Conservation (phyloP, 2,888 invertebrate genomes). For the Amphiduros pacificus region DNA sequence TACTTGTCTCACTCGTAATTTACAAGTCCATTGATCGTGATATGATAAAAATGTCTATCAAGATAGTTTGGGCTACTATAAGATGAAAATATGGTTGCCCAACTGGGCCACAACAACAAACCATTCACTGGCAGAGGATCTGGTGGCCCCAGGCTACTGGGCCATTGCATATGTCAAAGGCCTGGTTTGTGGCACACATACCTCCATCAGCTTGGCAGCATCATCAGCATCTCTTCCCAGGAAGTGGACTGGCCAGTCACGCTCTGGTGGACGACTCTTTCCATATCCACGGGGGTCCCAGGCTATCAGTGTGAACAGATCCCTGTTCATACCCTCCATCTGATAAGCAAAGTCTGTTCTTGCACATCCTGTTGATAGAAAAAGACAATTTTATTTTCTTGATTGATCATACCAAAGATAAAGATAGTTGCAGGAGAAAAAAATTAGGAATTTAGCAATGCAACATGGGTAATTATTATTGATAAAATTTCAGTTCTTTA, state of each 20-base stretch:
- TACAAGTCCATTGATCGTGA: no score
- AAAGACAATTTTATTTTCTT: no score
- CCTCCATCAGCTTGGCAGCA: slow-evolving; percentile 75
- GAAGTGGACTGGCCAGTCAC: slow-evolving; percentile 73
- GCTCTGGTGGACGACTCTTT: slow-evolving; percentile 76
- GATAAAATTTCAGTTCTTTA: neutral
- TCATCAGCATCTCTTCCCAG: slow-evolving; percentile 74
- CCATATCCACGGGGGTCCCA: slow-evolving; percentile 85
- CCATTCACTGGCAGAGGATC: no score
- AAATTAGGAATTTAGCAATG: neutral
- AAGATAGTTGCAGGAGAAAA: no score
- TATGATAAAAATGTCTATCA: no score
- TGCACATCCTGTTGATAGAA: slow-evolving; percentile 75
- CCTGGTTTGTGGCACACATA: no score
- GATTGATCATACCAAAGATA: slow-evolving; percentile 28
- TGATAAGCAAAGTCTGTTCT: slow-evolving; percentile 80
- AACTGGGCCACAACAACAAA: no score
- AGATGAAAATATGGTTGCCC: no score
- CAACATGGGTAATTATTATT: neutral
- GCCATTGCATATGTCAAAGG: no score
- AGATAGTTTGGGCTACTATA: no score
- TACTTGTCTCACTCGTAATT: no score
- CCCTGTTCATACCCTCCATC: slow-evolving; percentile 63
- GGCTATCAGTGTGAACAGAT: slow-evolving; percentile 50
- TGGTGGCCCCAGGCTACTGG: no score